Base-by-base conservation (phyloP, 1,140 invertebrate genomes). In the Brachionus manjavacas region DNA sequence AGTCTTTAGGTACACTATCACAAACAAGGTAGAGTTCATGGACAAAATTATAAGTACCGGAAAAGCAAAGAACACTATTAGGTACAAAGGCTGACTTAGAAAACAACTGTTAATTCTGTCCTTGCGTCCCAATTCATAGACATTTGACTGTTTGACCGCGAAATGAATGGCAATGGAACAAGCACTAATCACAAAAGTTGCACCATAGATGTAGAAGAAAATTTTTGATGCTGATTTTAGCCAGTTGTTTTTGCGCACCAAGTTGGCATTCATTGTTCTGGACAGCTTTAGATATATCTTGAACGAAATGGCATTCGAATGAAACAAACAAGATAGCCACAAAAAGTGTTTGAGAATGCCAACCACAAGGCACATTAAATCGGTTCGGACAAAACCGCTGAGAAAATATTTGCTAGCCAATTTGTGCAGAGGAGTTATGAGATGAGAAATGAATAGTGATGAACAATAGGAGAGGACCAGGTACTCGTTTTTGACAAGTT, bases 101-200 rank as follows among this genome's bases (percentile, higher is more conserved):
- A 68, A 81, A 20, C 79, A 81, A 68, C 79, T 81, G 52, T 81
- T 81, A 6, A 60, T 81, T 14, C n/a, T 64, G 39, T 64, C 79
- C 3, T 25, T 6, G 6, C 46, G 72, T 6, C 72, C 23, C 11
- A 49, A 39, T 28, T 81, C 64, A 39, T 60, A 81, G 6, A 81
- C 79, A 25, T 64, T 64, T 20, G 35, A 41, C 23, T 64, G 12
- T 20, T 31, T 64, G 2, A 68, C 16, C 46, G 23, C n/a, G 28
- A 81, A 68, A 12, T 81, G 79, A 16, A 81, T 41, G 20, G 79
- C 35, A 25, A 81, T 49, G 7, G 52, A 81, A 9, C 52, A 41
- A 23, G 31, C 28, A 2, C 14, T 68, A 3, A 81, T 64, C 3
- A 81, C 12, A 25, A 35, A 20, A 4, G 79, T 68, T 20, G 64